Percentiles rank a stretch among this genome's conserved stretches.
Evolutionary conservation across 2,888 invertebrate genomes (phyloP).

Genomic region (Pollenia labialis): DNA sequence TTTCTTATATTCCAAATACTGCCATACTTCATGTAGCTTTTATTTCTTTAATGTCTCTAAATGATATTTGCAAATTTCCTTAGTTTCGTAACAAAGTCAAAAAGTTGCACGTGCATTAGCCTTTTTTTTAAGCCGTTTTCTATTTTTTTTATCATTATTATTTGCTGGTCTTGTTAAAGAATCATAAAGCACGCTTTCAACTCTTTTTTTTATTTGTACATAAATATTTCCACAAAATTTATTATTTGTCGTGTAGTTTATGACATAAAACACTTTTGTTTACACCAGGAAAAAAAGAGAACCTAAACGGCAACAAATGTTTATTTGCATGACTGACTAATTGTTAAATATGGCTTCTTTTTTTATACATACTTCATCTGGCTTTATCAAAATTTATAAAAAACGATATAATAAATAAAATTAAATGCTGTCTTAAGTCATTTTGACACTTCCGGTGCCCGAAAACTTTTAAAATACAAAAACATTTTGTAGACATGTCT

Average conservation of each 20-base stretch:
- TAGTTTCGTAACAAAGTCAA: constrained; percentile 47
- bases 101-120: constrained; percentile 63
- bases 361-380: constrained; percentile 32
- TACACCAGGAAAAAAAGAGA: constrained; percentile 9
- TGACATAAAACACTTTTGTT: constrained; percentile 55
- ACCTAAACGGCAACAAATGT: constrained; percentile 57
- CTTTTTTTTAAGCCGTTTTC: neutral
- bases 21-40: no score
- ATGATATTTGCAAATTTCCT: neutral
- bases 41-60: no score
- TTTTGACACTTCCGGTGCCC: constrained; percentile 65
- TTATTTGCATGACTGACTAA: constrained; percentile 70
- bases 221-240: constrained; percentile 35
- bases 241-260: constrained; percentile 57
- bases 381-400: constrained; percentile 7
- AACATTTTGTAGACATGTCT: constrained; percentile 35
- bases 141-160: constrained; percentile 12
- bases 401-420: neutral
- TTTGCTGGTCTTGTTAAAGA: constrained; percentile 52
- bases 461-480: constrained; percentile 22
- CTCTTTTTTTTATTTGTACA: constrained; percentile 12
- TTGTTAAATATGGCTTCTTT: constrained; percentile 69
- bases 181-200: constrained; percentile 64
- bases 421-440: constrained; percentile 16
- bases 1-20: no score